These are phyloP conservation scores for Tiaroga cobitis DNA, from an alignment of 2,797 vertebrate species.

Conservation along the genomic window DNA sequence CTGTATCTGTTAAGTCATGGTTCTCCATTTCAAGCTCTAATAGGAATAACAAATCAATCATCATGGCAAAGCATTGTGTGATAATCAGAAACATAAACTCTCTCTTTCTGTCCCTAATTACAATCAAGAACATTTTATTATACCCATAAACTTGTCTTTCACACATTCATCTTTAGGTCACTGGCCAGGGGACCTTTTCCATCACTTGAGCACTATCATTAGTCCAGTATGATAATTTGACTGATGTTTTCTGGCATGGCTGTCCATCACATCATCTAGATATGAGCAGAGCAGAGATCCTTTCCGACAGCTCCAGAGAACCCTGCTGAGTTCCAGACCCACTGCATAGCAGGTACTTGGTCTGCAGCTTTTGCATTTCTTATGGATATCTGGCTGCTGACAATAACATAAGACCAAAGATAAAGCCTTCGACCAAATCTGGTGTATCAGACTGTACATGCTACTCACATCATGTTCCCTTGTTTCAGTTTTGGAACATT, in stretches of 20 bases:
- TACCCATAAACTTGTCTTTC: neutral
- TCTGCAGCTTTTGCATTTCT: neutral
- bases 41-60: neutral
- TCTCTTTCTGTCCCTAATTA: neutral
- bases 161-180: neutral
- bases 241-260: slow-evolving; percentile 34
- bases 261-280: slow-evolving; percentile 21
- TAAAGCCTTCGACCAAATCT: neutral
- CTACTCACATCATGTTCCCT: neutral
- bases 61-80: neutral
- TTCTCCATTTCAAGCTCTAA: neutral
- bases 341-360: neutral
- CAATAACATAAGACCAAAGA: neutral
- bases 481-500: neutral
- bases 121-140: neutral
- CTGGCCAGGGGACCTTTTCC: slow-evolving; percentile 5
- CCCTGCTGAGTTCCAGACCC: slow-evolving; percentile 12
- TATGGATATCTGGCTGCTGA: neutral
- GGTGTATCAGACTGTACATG: neutral
- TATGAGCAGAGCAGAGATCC: neutral
- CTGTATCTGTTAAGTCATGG: neutral
- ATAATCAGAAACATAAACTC: neutral
- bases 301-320: neutral
- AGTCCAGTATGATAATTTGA: slow-evolving; percentile 23
- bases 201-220: slow-evolving; percentile 26